phyloP scores from a whole-genome alignment of 1,140 invertebrate species.

The Drosophila watanabei region DNA sequence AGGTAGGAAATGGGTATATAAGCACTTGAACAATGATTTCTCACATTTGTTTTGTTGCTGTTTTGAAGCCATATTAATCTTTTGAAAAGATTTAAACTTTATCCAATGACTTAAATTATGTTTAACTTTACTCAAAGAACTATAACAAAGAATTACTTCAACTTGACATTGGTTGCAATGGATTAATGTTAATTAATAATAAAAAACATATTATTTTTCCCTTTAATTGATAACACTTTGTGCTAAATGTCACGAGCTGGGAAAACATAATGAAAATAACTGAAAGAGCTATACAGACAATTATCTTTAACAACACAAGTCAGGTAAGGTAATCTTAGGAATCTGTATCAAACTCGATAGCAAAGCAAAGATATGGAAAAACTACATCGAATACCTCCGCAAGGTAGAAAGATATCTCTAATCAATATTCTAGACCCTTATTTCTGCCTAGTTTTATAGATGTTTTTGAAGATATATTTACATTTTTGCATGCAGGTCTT shows the following conservation, averaged over 20 bases:
- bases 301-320: background rate
- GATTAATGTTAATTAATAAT: background rate
- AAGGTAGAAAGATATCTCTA: background rate
- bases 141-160: background rate
- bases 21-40: background rate
- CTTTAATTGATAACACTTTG: background rate
- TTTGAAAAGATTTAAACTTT: background rate
- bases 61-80: background rate
- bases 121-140: background rate
- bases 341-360: background rate
- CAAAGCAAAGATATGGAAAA: background rate
- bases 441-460: background rate
- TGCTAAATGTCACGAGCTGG: background rate
- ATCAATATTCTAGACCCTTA: background rate
- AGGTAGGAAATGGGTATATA: background rate
- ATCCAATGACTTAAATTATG: background rate
- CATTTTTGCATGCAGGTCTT: slow-evolving; percentile 67
- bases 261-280: background rate
- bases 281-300: background rate
- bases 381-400: background rate
- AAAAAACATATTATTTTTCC: background rate
- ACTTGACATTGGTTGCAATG: background rate
- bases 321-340: background rate
- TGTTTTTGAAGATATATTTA: slow-evolving; percentile 24
- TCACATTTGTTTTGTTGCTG: background rate